Percentiles rank a stretch among this genome's conserved stretches.
Evolutionary conservation across 2,888 invertebrate species (phyloP).

Genomic region (Micoletzkya japonica): DNA sequence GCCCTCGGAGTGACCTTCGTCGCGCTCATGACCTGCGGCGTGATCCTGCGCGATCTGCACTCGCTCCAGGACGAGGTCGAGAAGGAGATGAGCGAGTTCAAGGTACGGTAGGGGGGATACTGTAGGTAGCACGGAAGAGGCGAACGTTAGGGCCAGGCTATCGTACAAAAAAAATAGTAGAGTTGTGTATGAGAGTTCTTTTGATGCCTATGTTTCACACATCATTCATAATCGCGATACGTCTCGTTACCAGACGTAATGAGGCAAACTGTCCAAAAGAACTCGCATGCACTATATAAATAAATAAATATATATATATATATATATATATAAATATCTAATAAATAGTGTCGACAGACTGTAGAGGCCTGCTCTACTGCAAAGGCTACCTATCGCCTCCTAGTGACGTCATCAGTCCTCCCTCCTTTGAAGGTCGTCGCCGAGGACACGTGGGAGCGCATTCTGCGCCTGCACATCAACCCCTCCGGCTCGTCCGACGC

Average conservation of each 20-base stretch:
- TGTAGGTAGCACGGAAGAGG: too few relatives aligned
- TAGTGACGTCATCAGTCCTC: not conserved
- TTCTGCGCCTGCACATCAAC: slow-evolving; percentile 23
- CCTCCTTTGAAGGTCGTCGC: slow-evolving; percentile 19
- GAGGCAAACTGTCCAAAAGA: too few relatives aligned
- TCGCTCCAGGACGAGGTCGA: slow-evolving; percentile 26
- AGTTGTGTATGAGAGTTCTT: not conserved
- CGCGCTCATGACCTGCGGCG: slow-evolving; percentile 22
- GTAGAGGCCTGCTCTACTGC: not conserved
- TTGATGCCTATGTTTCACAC: not conserved
- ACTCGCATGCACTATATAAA: too few relatives aligned
- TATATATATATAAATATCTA: too few relatives aligned
- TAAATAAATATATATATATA: too few relatives aligned
- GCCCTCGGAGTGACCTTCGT: slow-evolving; percentile 19
- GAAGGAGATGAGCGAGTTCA: slow-evolving; percentile 28
- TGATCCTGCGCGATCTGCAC: slow-evolving; percentile 27
- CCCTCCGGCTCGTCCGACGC: slow-evolving; percentile 24
- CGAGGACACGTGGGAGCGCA: slow-evolving; percentile 21
- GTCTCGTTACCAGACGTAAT: too few relatives aligned
- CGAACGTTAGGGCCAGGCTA: too few relatives aligned
- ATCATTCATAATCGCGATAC: too few relatives aligned
- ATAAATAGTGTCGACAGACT: too few relatives aligned
- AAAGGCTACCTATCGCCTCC: not conserved
- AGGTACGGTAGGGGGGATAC: too few relatives aligned
- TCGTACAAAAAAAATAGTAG: too few relatives aligned